These are phyloP conservation scores for Drosophila pallidifrons DNA, from an alignment of 1,140 invertebrate genomes.

Conservation along the genomic window DNA sequence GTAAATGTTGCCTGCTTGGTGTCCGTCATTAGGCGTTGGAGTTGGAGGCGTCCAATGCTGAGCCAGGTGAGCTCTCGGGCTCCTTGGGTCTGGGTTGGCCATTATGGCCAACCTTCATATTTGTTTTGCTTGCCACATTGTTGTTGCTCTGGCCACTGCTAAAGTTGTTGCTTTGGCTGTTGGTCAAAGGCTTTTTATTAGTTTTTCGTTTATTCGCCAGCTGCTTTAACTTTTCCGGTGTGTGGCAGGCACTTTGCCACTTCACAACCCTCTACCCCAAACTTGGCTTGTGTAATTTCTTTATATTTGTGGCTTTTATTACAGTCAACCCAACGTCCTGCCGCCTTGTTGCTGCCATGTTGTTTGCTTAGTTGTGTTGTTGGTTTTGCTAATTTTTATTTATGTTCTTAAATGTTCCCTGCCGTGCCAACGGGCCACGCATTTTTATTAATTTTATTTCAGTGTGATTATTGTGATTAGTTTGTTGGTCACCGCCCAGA, in stretches of 20 bases:
- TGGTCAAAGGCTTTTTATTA: slow-evolving; percentile 80
- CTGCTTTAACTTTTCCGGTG: slow-evolving; percentile 78
- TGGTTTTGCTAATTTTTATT: slow-evolving; percentile 84
- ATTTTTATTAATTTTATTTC: slow-evolving; percentile 84
- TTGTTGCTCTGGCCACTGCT: slow-evolving; percentile 12
- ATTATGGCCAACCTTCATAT: slow-evolving; percentile 39
- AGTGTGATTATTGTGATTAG: slow-evolving; percentile 83
- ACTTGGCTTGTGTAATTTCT: slow-evolving; percentile 71
- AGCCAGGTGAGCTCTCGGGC: slow-evolving; percentile 31
- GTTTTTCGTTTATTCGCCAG: slow-evolving; percentile 80
- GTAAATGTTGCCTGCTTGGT: slow-evolving; percentile 3
- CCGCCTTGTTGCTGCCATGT: slow-evolving; percentile 33
- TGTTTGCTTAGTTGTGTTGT: slow-evolving; percentile 63
- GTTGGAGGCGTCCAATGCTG: neutral
- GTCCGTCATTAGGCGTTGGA: slow-evolving; percentile 30
- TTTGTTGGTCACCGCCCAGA: slow-evolving; percentile 56
- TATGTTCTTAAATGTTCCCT: slow-evolving; percentile 81
- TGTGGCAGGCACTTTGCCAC: slow-evolving; percentile 28
- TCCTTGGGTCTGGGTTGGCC: neutral
- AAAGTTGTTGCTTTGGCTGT: slow-evolving; percentile 26
- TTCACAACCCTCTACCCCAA: neutral
- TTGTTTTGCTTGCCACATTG: slow-evolving; percentile 24
- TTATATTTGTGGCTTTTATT: slow-evolving; percentile 83
- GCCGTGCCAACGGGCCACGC: slow-evolving; percentile 75
- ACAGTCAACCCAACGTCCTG: slow-evolving; percentile 37